Percentiles rank a stretch among this genome's conserved stretches.
Evolutionary conservation across 2,888 invertebrate genomes (phyloP).

Genomic region (Seladonia tumulorum): DNA sequence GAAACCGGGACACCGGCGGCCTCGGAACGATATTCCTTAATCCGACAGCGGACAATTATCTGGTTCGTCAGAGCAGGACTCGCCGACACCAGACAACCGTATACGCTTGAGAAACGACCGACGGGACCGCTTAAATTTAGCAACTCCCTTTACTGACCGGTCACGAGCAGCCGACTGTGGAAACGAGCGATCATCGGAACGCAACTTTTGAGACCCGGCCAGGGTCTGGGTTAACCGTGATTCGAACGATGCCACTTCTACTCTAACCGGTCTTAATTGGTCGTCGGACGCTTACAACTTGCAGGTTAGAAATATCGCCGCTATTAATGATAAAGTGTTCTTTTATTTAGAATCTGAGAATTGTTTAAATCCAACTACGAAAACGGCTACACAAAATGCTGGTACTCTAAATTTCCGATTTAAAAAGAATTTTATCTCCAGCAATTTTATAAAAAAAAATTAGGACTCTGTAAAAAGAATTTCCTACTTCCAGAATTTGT

Average conservation of each 20-base stretch:
- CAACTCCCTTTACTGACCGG: slow-evolving; percentile 72
- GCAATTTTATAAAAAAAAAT: neutral
- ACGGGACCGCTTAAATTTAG: slow-evolving; percentile 75
- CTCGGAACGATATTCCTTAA: slow-evolving; percentile 72
- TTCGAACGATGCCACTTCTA: neutral
- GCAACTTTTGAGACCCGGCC: slow-evolving; percentile 40
- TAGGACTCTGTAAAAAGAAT: too few relatives aligned
- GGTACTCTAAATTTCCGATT: neutral
- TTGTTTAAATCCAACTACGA: too few relatives aligned
- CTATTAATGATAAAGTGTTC: neutral
- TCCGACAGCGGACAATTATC: slow-evolving; percentile 77
- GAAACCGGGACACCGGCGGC: slow-evolving; percentile 39
- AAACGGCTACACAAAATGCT: too few relatives aligned
- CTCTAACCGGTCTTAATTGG: neutral
- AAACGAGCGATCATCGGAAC: slow-evolving; percentile 69
- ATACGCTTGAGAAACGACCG: slow-evolving; percentile 76
- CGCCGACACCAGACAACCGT: slow-evolving; percentile 70
- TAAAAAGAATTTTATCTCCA: neutral
- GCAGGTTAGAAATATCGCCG: neutral
- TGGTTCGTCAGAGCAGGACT: slow-evolving; percentile 72
- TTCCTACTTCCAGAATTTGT: too few relatives aligned
- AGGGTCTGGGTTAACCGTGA: neutral
- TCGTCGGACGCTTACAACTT: neutral
- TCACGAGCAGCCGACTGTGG: slow-evolving; percentile 71
- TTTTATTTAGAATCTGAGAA: neutral